Evolutionary conservation across 2,888 invertebrate genomes (phyloP).

Genomic region (Strigamia maritima): DNA sequence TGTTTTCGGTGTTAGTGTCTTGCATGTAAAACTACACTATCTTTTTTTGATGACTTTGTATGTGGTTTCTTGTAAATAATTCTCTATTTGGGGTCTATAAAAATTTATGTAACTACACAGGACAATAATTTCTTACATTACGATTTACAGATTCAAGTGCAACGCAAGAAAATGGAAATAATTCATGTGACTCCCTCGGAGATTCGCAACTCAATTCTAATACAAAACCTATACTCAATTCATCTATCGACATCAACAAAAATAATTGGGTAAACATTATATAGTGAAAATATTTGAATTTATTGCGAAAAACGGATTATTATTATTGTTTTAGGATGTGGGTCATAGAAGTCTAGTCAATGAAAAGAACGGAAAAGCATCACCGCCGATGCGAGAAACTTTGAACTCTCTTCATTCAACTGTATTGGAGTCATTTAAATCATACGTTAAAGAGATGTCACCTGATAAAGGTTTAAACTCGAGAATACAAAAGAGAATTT

Average conservation of each 20-base stretch:
- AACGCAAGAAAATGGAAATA: slow-evolving; percentile 24
- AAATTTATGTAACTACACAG: too few species aligned
- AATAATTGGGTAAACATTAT: not conserved
- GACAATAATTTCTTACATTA: too few species aligned
- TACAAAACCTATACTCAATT: slow-evolving; percentile 17
- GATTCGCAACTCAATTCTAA: slow-evolving; percentile 6
- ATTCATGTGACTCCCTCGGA: not conserved
- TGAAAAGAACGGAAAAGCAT: slow-evolving; percentile 3
- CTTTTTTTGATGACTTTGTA: not conserved
- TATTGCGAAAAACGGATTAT: not conserved
- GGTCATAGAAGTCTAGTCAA: not conserved
- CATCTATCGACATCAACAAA: slow-evolving; percentile 21
- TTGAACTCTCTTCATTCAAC: slow-evolving; percentile 25
- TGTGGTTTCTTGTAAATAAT: not conserved
- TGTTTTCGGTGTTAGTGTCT: not conserved
- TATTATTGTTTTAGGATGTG: not conserved
- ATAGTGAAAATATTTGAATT: not conserved
- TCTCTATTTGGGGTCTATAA: not conserved
- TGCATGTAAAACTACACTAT: not conserved
- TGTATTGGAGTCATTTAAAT: slow-evolving; percentile 64
- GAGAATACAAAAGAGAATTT: not conserved
- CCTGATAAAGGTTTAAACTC: slow-evolving; percentile 58
- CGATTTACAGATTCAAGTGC: not conserved
- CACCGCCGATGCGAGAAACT: slow-evolving; percentile 8
- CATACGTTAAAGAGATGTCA: slow-evolving; percentile 52